phyloP scores from a whole-genome alignment of 2,888 invertebrate species.

The Phyllotreta cruciferae region DNA sequence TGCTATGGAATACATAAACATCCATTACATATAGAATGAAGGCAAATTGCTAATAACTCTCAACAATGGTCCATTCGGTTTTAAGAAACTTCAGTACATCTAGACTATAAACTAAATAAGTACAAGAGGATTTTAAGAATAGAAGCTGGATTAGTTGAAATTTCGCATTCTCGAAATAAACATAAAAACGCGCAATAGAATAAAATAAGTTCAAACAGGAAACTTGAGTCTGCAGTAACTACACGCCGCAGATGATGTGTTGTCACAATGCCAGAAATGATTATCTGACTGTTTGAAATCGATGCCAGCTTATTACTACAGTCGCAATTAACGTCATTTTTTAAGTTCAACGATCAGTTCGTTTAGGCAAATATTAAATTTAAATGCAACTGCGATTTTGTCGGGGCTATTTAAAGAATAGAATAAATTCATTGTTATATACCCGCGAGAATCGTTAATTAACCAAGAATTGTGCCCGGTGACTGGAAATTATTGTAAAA shows the following conservation, averaged over 20 bases:
- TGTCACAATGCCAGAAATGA: conserved; percentile 15
- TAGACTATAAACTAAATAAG: too few relatives aligned
- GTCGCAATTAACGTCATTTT: conserved; percentile 9
- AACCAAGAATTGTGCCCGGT: too few relatives aligned
- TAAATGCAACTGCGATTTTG: too few relatives aligned
- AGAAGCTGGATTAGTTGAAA: too few relatives aligned
- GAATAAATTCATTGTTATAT: too few relatives aligned
- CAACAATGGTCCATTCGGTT: conserved; percentile 13
- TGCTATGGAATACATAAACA: conserved; percentile 5
- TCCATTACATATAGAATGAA: conserved; percentile 2
- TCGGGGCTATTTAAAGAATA: too few relatives aligned
- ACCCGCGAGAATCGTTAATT: too few relatives aligned
- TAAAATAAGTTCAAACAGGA: not conserved
- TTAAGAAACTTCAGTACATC: not conserved
- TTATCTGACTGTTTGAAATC: conserved; percentile 15
- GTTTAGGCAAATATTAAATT: not conserved
- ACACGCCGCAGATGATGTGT: not conserved
- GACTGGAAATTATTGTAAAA: too few relatives aligned
- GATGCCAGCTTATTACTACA: conserved; percentile 13
- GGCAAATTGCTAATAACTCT: conserved; percentile 6
- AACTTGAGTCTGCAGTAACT: not conserved
- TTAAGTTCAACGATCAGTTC: conserved; percentile 11
- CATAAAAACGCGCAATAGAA: not conserved
- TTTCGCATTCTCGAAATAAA: too few relatives aligned
- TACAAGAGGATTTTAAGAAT: too few relatives aligned